Conservation (phyloP, 2,797 vertebrate genomes). For the Sphaeramia orbicularis region DNA sequence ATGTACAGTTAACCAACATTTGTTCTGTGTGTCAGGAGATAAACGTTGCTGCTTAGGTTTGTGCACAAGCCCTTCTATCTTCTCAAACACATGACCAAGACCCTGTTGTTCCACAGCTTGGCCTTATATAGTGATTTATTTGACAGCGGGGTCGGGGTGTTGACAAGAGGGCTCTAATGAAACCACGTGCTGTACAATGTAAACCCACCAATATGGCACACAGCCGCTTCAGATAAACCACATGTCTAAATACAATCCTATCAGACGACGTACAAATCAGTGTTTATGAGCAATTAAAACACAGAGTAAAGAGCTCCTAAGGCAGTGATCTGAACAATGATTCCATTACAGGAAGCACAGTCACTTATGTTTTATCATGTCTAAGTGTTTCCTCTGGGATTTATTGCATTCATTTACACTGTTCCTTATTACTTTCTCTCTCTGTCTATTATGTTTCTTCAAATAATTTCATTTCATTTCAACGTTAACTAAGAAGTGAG, state of each 20-base stretch:
- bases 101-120: constrained; percentile 3
- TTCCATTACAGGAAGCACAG: constrained; percentile 22
- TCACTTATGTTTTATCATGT: constrained; percentile 3
- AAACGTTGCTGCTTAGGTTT: constrained; percentile 1
- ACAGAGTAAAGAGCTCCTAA: constrained; percentile 9
- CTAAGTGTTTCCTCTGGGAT: no score
- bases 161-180: constrained; percentile 24
- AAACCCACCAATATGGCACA: constrained; percentile 5
- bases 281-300: constrained; percentile 30
- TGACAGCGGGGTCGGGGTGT: constrained; percentile 32
- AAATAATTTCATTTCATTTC: no score
- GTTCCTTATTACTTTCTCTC: no score
- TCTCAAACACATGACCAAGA: constrained; percentile 2
- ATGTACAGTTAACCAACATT: constrained; percentile 4
- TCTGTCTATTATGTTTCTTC: no score
- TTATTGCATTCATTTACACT: no score
- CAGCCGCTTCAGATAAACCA: background rate
- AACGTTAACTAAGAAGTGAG: no score
- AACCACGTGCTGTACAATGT: constrained; percentile 1
- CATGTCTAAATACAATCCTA: constrained; percentile 11
- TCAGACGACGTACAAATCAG: constrained; percentile 19
- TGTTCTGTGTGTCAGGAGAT: no score
- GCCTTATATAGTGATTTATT: constrained; percentile 26
- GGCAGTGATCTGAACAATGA: background rate
- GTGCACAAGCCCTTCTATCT: background rate